phyloP scores from a whole-genome alignment of 2,888 invertebrate genomes.

The Phanerotoma sp. region DNA sequence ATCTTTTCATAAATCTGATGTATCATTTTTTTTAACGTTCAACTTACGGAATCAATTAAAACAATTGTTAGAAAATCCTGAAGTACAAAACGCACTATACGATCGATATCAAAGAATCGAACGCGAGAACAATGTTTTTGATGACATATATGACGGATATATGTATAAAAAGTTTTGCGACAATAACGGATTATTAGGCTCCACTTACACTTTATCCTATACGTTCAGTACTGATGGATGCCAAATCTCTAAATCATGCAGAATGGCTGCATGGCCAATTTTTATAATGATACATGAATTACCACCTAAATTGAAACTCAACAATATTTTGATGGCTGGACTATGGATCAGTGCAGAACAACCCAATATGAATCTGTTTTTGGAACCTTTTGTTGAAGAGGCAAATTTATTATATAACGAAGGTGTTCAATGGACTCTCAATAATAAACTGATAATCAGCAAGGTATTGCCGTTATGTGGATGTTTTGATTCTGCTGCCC shows the following conservation, averaged over 20 bases:
- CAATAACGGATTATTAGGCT: neutral
- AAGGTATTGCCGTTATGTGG: conserved; percentile 14
- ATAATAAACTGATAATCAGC: conserved; percentile 6
- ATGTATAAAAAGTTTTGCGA: neutral
- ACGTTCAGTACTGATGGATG: conserved; percentile 29
- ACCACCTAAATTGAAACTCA: conserved; percentile 1
- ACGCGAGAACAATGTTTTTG: too few species aligned
- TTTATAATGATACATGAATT: conserved; percentile 19
- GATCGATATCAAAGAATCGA: too few species aligned
- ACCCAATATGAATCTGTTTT: conserved; percentile 23
- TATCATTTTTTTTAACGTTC: too few species aligned
- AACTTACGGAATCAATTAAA: too few species aligned
- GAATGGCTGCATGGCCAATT: conserved; percentile 21
- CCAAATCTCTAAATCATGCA: conserved; percentile 16
- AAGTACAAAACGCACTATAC: too few species aligned
- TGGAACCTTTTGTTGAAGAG: conserved; percentile 22
- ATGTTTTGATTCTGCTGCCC: conserved; percentile 29
- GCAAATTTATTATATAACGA: conserved; percentile 9
- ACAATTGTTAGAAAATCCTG: too few species aligned
- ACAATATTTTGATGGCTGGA: conserved; percentile 24
- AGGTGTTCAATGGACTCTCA: conserved; percentile 19
- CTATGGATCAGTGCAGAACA: conserved; percentile 22
- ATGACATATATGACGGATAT: neutral
- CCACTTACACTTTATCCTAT: conserved; percentile 19
- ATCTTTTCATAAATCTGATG: too few species aligned